Base-by-base conservation (phyloP, 1,140 invertebrate species). In the Musca vetustissima region DNA sequence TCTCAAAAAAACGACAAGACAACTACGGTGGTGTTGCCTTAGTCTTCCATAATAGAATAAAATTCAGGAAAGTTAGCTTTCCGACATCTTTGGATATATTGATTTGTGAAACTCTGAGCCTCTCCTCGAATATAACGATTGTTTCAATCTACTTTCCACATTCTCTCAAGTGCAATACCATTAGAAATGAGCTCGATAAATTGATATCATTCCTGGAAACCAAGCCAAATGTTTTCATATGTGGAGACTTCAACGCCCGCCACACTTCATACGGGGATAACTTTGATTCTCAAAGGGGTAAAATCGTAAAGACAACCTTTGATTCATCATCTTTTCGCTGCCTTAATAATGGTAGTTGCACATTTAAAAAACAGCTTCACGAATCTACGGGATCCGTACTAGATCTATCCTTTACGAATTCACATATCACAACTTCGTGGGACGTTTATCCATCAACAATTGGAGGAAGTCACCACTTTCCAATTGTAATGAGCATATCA, bases 1-100 rank as follows among this genome's bases (percentile, higher is more conserved):
- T 21, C 4, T 13, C 24, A 2, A 55, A 19, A 22, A 55, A 55
- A 55, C 21, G 52, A 13, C 21, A 15, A 24, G 52, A 55, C 19
- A 55, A 55, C 22, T 55, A 55, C 22, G 52, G 52, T 22, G 52
- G 52, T 24, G 52, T 55, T 24, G 52, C 52, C 13, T 14, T 55
- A 22, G 52, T 13, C 13, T 55, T 55, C 52, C 21, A 17, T 13
- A 55, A 55, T 11, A 24, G 9, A 11, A 55, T 55, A 13, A 24
- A 22, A 8, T 21, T 55, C 9, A 55, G 22, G 22, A 17, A 55
- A 22, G 22, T 55, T 11, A 13, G 19, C 2, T 55, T 55, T 55
- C 21, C n/a, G 4, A 24, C 9, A 6, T 22, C 52, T 11, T 19
- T 55, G 8, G 52, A 55, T 11, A 24, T 55, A 28, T 9, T 55